Conservation (phyloP, 2,797 vertebrate species). For the Limnodromus scolopaceus region DNA sequence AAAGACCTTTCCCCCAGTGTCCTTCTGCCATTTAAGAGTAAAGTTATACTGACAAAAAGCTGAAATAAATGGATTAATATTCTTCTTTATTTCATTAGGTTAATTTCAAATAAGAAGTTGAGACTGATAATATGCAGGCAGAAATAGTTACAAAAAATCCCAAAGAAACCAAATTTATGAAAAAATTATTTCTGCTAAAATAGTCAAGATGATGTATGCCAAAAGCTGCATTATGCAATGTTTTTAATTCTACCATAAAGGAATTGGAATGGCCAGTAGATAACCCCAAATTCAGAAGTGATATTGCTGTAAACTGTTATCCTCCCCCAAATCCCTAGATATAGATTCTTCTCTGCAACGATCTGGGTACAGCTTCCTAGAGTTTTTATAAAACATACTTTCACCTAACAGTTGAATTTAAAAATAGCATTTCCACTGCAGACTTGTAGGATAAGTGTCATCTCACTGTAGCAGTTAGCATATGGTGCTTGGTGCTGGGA, state of each 20-base stretch:
- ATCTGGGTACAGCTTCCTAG: conserved; percentile 13
- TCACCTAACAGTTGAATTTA: conserved; percentile 55
- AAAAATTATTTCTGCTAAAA: background rate
- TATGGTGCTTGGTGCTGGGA: conserved; percentile 24
- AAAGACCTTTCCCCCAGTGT: background rate
- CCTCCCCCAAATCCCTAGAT: background rate
- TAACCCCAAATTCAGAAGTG: background rate
- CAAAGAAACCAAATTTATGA: background rate
- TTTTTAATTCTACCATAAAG: background rate
- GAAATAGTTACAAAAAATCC: background rate
- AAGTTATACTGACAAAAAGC: background rate
- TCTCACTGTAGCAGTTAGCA: conserved; percentile 30
- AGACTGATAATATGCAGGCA: background rate
- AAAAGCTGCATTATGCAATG: background rate
- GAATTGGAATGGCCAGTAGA: background rate
- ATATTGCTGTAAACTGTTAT: background rate
- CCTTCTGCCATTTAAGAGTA: background rate
- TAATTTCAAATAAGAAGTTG: background rate
- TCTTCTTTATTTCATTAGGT: background rate
- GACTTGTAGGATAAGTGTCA: conserved; percentile 35
- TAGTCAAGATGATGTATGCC: background rate
- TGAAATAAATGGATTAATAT: background rate
- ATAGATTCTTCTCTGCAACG: background rate
- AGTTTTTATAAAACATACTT: conserved; percentile 4
- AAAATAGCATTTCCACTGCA: conserved; percentile 28